Evolutionary conservation across 2,888 invertebrate genomes (phyloP).

Genomic region (Perdita meconis): DNA sequence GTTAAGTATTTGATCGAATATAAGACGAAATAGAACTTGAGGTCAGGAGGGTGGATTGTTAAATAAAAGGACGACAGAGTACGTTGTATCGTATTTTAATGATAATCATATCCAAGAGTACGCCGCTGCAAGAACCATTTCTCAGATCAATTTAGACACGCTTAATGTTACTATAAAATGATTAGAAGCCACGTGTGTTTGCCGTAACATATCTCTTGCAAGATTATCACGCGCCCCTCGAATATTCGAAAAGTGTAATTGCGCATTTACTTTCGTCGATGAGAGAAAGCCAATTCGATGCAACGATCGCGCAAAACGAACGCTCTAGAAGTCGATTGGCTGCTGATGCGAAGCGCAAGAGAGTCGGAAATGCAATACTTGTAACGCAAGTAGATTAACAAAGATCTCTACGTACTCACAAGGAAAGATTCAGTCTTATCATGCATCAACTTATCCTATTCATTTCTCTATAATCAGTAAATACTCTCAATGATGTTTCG

Average conservation of each 20-base stretch:
- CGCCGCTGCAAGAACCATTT: conserved; percentile 51
- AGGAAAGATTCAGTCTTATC: too few species aligned
- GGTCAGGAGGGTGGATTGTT: not conserved
- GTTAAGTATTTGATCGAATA: too few species aligned
- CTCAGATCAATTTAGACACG: conserved; percentile 32
- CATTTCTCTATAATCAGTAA: too few species aligned
- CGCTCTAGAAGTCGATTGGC: conserved; percentile 52
- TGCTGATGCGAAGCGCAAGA: conserved; percentile 45
- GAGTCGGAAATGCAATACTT: conserved; percentile 51
- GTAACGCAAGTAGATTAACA: not conserved
- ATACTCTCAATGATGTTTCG: too few species aligned
- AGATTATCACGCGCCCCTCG: conserved; percentile 43
- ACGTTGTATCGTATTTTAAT: conserved; percentile 66
- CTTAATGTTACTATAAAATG: conserved; percentile 67
- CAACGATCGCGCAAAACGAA: conserved; percentile 53
- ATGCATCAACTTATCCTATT: too few species aligned
- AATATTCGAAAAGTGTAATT: conserved; percentile 61
- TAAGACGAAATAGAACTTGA: too few species aligned
- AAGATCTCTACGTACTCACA: conserved; percentile 1
- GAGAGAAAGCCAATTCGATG: conserved; percentile 72
- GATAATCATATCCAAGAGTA: conserved; percentile 71
- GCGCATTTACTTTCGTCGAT: conserved; percentile 77
- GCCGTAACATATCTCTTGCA: conserved; percentile 39
- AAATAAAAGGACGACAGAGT: conserved; percentile 17
- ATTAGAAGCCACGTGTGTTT: conserved; percentile 66